Evolutionary conservation across 2,888 invertebrate species (phyloP), one percentile per base, ranked within the genome.

Genomic region (Xylocampa areola): DNA sequence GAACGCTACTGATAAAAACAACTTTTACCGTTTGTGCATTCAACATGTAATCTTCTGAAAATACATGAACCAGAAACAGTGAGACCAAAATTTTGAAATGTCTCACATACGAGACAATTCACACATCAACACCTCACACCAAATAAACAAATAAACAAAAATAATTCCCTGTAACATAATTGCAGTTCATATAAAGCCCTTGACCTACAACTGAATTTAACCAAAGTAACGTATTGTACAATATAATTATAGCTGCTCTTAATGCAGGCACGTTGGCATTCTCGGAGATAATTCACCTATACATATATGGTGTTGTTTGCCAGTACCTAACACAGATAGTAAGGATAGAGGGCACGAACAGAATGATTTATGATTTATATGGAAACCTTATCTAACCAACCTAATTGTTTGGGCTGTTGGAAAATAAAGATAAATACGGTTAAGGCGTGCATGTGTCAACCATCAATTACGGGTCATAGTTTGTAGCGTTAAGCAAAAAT

Each of bases 381-480:
- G 77, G 80, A 80, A 76, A 77, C 72, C 74, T 85, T 87, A 85
- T 85, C 85, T 81, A 39, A 32, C 25, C 68, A 79, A 79, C 81
- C 82, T 77, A 79, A 81, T 82, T 82, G 76, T 78, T 73, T 66
- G 54, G 52, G 59, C 48, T 53, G 55, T 55, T 68, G 36, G 57
- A 54, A 55, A 41, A 67, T 61, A 51, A 25, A 57, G 51, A 64
- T 62, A 62, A 65, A 76, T 58, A 73, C 59, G 77, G 77, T 71
- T 68, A 74, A 73, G 74, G 74, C 49, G 37, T 43, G 25, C 25
- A 51, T 57, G 47, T 52, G 52, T 49, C 45, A 45, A 68, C 53
- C 32, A 30, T 41, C 36, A 58, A 63, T 48, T 32, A 10, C 47
- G 35, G 51, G 35, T 61, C 30, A 68, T 21, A 27, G 10, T 27